Evolutionary conservation across 2,113 vertebrate species (phyloP), one percentile per base, ranked within the genome.

Genomic region (Xenopus tropicalis): DNA sequence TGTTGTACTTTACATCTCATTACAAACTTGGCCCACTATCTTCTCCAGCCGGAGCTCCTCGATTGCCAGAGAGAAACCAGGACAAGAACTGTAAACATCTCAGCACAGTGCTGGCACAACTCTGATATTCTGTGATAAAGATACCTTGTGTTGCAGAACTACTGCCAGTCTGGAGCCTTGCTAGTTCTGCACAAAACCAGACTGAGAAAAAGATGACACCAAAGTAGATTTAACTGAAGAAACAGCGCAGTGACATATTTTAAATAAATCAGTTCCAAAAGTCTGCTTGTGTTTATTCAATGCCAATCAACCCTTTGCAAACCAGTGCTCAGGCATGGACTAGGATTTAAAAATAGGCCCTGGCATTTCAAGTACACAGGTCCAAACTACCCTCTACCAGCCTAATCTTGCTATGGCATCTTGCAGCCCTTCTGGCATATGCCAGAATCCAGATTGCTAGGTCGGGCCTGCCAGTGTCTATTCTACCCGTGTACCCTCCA

Each of bases 31-130:
- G 73, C 73, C 48, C 58, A 44, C 37, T 62, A 43, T 43, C 43
- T 69, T 21, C n/a, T 43, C 19, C 66, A 63, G 65, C 57, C 48
- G 29, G 46, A 37, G 58, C 25, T 59, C 43, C n/a, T 61, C 13
- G 14, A 61, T 43, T 69, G 44, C 65, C 65, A 56, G 58, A 19
- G 16, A 69, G 44, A 59, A 69, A 42, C 58, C 65, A 59, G 46
- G 24, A 22, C 46, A n/a, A 52, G 73, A 24, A 69, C 44, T 69
- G 73, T 76, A 76, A 76, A 76, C 73, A 69, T 69, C 66, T 42
- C 25, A 22, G 73, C 66, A 25, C 58, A 63, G 63, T 46, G 13
- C 29, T 76, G 73, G 73, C 73, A 69, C 44, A 58, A 56, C 29
- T 11, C 19, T 56, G 58, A 69, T 59, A 56, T 24, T 29, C 42